A percentile compares a stretch with the other conserved stretches of the same genome.
Evolutionary conservation across 2,797 vertebrate genomes (phyloP).

Genomic region (Podargus strigoides): DNA sequence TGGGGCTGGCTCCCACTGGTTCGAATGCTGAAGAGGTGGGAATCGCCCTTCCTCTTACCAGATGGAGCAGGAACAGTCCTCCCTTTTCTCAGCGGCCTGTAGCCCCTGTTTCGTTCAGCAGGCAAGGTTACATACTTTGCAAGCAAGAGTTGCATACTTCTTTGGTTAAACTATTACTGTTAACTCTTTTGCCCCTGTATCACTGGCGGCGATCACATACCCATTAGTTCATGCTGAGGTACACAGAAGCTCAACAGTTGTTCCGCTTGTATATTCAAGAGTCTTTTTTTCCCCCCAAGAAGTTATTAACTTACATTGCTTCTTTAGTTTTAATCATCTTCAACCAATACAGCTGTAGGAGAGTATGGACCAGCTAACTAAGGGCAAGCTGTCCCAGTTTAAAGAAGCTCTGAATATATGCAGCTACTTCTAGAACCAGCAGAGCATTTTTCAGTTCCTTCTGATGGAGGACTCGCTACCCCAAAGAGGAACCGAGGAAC

Average conservation of each 20-base stretch:
- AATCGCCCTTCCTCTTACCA: too few relatives aligned
- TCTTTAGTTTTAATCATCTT: neutral
- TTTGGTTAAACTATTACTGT: too few relatives aligned
- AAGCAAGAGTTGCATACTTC: too few relatives aligned
- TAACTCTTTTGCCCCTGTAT: too few relatives aligned
- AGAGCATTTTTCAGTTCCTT: neutral
- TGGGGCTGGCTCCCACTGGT: too few relatives aligned
- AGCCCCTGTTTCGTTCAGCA: too few relatives aligned
- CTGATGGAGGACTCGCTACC: rapidly evolving
- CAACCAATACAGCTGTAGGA: neutral
- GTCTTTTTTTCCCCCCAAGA: neutral
- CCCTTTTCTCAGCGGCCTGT: too few relatives aligned
- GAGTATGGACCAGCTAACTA: neutral
- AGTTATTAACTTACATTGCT: neutral
- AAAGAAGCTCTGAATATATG: neutral
- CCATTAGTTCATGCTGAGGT: neutral
- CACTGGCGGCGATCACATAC: rapidly evolving
- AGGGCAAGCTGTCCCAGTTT: rapidly evolving
- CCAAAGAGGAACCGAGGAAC: neutral
- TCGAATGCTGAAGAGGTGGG: too few relatives aligned
- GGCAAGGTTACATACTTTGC: too few relatives aligned
- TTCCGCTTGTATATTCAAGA: neutral
- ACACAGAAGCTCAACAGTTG: neutral
- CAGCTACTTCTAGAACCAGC: neutral
- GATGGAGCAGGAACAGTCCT: too few relatives aligned